A percentile compares a stretch with the other conserved stretches of the same genome.
phyloP scores from a whole-genome alignment of 2,113 vertebrate genomes.

The Micromys minutus region DNA sequence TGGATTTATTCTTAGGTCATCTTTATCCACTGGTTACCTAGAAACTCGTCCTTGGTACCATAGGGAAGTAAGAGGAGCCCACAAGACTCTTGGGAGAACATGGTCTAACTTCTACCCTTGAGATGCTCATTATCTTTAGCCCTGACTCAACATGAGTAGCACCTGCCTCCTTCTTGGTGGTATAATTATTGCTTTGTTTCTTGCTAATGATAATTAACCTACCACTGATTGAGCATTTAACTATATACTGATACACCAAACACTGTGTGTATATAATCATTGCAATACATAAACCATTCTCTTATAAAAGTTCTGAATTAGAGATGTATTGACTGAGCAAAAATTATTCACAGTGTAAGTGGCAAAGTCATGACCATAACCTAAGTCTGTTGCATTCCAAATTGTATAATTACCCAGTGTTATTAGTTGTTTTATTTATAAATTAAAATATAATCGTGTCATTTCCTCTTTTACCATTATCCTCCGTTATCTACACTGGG shows the following conservation, averaged over 20 bases:
- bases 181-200: background rate
- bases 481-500: background rate
- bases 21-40: constrained; percentile 46
- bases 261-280: background rate
- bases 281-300: background rate
- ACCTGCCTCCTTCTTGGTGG: background rate
- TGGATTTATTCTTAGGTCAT: background rate
- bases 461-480: background rate
- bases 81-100: constrained; percentile 18
- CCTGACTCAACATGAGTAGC: background rate
- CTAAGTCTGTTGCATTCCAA: background rate
- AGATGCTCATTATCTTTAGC: constrained; percentile 57
- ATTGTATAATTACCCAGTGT: background rate
- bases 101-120: background rate
- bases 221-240: background rate
- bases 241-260: background rate
- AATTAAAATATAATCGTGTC: background rate
- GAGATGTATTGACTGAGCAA: background rate
- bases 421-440: background rate
- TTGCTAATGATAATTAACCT: background rate
- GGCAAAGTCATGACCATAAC: background rate
- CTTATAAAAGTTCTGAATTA: constrained; percentile 31
- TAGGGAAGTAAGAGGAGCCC: background rate
- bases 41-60: constrained; percentile 15
- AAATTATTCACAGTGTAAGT: background rate